These are phyloP conservation scores for Pilophorus perplexus DNA, from an alignment of 2,888 invertebrate species.

Conservation along the genomic window DNA sequence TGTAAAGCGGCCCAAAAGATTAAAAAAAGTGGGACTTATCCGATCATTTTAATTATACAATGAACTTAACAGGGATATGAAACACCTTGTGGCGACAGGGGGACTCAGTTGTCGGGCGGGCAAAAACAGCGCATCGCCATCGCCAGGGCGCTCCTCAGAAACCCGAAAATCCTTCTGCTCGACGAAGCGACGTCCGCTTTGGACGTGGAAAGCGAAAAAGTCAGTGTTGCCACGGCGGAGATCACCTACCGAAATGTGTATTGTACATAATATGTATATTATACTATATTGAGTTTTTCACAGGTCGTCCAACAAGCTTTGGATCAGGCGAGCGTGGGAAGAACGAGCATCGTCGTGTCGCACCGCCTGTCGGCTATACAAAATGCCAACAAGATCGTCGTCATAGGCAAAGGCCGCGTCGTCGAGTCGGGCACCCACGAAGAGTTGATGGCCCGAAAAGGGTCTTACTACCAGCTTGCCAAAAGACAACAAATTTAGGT, in stretches of 20 bases:
- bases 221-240: background rate
- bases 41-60: no score
- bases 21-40: no score
- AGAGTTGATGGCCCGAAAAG: conserved; percentile 63
- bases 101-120: conserved; percentile 73
- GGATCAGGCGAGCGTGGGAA: conserved; percentile 59
- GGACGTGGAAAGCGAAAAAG: conserved; percentile 79
- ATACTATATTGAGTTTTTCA: conserved; percentile 1
- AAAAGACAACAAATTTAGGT: conserved; percentile 56
- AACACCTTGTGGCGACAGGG: conserved; percentile 79
- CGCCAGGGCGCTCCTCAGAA: conserved; percentile 76
- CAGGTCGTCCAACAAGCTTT: conserved; percentile 72
- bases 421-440: conserved; percentile 74
- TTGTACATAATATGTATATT: background rate
- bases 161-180: conserved; percentile 72
- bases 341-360: conserved; percentile 55
- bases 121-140: no score
- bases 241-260: background rate
- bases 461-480: conserved; percentile 67
- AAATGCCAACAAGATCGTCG: conserved; percentile 51
- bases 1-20: background rate
- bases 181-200: conserved; percentile 90
- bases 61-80: conserved; percentile 68
- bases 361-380: conserved; percentile 54
- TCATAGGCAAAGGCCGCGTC: conserved; percentile 65